Base-by-base conservation (phyloP, 2,888 invertebrate species). In the Cheilosia vulpina region DNA sequence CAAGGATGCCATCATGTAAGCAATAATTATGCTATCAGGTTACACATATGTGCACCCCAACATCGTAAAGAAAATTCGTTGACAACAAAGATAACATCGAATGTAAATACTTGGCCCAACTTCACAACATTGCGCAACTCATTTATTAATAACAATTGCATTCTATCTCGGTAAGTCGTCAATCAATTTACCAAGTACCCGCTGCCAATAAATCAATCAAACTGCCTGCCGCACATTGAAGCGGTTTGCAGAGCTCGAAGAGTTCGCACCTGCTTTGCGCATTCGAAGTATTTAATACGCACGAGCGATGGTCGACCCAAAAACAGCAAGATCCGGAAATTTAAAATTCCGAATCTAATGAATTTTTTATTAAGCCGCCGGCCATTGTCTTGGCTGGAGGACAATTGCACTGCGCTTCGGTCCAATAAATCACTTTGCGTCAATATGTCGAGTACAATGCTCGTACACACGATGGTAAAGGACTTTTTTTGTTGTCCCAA, bases 361-460 rank as follows among this genome's bases (percentile, higher is more conserved):
- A 85, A 85, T 85, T 85, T 85, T 85, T 85, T 81, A 81, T 85
- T 68, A 77, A 76, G 69, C 66, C 75, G 31, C 9, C 34, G 31
- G 69, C 69, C 84, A 79, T 85, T 85, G 80, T 85, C 55, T 85
- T 66, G 21, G 21, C 21, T 21, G 13, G 4, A 45, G 52, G 41
- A 76, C 60, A 80, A 77, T 72, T 77, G 76, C 72, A 77, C 45
- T 62, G 60, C 75, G 75, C 72, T 53, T 41, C 38, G 63, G 72
- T 63, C 85, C 85, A 85, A 85, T 85, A 85, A 85, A 85, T 85
- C 85, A 85, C 85, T 85, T 85, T 85, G 85, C 76, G 85, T 85
- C 85, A 85, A 85, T 85, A 85, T 72, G 68, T 69, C 63, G 38
- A 66, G 66, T 52, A 53, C 62, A 65, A 63, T 84, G 63, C 69